Evolutionary conservation across 2,797 vertebrate genomes (phyloP).

Genomic region (Mus minutoides): DNA sequence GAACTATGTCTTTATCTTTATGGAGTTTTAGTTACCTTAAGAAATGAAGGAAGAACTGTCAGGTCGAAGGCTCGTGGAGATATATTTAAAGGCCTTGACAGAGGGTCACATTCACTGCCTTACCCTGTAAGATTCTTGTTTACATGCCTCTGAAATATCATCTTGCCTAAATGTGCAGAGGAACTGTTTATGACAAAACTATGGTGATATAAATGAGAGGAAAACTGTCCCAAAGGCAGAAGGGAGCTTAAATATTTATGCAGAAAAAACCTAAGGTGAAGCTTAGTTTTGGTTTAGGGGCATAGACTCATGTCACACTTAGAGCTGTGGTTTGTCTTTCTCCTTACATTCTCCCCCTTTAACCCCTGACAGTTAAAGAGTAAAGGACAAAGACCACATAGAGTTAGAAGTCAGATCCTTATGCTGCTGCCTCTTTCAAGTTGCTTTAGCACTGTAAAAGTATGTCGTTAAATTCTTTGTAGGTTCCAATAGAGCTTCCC

Average conservation of each 20-base stretch:
- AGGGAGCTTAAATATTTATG: constrained; percentile 76
- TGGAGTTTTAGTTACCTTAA: not conserved
- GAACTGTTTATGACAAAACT: constrained; percentile 39
- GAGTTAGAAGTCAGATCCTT: constrained; percentile 18
- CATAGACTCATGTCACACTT: constrained; percentile 33
- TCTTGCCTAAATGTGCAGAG: constrained; percentile 46
- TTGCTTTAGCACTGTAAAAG: constrained; percentile 26
- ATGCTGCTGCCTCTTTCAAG: not conserved
- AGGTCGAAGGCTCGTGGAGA: not conserved
- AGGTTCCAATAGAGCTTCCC: constrained; percentile 44
- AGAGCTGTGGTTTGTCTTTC: constrained; percentile 60
- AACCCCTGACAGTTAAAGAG: constrained; percentile 33
- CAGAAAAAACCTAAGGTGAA: constrained; percentile 64
- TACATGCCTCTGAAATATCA: constrained; percentile 40
- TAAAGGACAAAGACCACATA: constrained; percentile 32
- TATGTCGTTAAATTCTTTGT: not conserved
- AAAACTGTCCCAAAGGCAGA: constrained; percentile 58
- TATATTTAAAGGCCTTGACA: constrained; percentile 51
- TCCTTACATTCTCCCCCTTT: not conserved
- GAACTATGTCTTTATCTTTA: constrained; percentile 35
- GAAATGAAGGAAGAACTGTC: not conserved
- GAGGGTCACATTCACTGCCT: not conserved
- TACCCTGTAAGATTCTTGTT: not conserved
- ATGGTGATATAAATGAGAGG: constrained; percentile 8
- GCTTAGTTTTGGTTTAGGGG: constrained; percentile 69